These are phyloP conservation scores for Cairina moschata DNA, from an alignment of 2,113 vertebrate genomes.

Conservation along the genomic window DNA sequence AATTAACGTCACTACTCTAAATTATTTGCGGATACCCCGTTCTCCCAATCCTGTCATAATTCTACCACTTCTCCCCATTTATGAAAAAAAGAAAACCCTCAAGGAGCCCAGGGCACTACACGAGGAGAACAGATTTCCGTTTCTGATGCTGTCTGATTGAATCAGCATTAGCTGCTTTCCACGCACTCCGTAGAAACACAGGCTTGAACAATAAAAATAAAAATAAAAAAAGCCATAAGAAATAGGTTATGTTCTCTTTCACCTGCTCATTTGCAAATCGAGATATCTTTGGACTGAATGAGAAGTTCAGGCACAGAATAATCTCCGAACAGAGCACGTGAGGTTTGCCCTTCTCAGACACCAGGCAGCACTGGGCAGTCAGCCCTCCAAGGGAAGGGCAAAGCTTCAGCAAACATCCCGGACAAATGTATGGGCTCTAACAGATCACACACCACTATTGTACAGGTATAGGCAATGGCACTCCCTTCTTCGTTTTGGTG, in stretches of 20 bases:
- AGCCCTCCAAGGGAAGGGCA: neutral
- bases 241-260: neutral
- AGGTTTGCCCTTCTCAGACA: slow-evolving; percentile 29
- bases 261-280: slow-evolving; percentile 34
- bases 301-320: neutral
- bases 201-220: slow-evolving; percentile 6
- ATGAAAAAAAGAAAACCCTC: neutral
- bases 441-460: neutral
- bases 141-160: slow-evolving; percentile 56
- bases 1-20: slow-evolving; percentile 17
- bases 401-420: neutral
- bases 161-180: slow-evolving; percentile 59
- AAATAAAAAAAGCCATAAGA: neutral
- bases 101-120: slow-evolving; percentile 47
- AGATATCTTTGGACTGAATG: neutral
- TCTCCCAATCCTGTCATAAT: neutral
- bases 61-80: slow-evolving; percentile 29
- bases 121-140: slow-evolving; percentile 43
- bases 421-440: neutral
- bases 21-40: neutral
- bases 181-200: slow-evolving; percentile 28
- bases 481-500: neutral
- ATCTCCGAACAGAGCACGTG: neutral
- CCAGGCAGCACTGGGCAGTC: neutral
- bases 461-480: neutral